A percentile compares a stretch with the other conserved stretches of the same genome.
Evolutionary conservation across 2,113 vertebrate genomes (phyloP).

Genomic region (Mormyrus iriodes): DNA sequence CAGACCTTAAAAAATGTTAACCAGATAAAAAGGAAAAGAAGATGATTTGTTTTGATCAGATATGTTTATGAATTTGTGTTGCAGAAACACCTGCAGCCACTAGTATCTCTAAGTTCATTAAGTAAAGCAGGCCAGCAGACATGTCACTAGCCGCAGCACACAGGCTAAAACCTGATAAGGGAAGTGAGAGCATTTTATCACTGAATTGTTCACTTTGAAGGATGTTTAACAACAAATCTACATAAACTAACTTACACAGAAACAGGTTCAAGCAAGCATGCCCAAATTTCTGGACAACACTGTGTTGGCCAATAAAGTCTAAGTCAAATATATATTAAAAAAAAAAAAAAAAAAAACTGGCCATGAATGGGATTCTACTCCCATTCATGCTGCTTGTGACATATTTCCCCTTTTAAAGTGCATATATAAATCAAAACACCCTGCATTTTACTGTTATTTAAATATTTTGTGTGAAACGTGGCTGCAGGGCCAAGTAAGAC

Average conservation of each 20-base stretch:
- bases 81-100: not conserved
- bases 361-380: not conserved
- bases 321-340: not conserved
- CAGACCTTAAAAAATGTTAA: not conserved
- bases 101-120: not conserved
- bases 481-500: not conserved
- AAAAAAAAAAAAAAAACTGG: not conserved
- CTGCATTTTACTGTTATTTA: not conserved
- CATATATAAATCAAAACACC: not conserved
- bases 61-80: not conserved
- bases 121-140: not conserved
- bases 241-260: not conserved
- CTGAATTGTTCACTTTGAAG: not conserved
- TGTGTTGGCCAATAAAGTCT: not conserved
- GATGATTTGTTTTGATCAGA: not conserved
- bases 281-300: not conserved
- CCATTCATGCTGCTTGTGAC: not conserved
- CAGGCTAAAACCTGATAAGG: not conserved
- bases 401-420: not conserved
- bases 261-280: not conserved
- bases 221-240: not conserved
- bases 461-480: not conserved
- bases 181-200: not conserved
- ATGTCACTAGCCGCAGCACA: not conserved
- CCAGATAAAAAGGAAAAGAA: not conserved